Evolutionary conservation across 2,888 invertebrate genomes (phyloP).

Genomic region (Periphyllus acericola): DNA sequence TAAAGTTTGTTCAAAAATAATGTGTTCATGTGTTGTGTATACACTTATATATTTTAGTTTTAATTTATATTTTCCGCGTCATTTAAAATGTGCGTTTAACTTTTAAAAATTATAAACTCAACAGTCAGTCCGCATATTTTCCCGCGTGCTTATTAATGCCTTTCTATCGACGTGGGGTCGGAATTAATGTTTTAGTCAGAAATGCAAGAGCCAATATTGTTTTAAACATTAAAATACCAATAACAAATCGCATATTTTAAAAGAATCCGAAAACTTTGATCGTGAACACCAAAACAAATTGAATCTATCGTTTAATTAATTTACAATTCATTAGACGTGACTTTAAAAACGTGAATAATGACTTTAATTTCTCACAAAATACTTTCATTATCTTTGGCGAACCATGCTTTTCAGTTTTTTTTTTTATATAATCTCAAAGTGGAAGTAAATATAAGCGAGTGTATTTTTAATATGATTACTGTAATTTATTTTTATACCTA

Average conservation of each 20-base stretch:
- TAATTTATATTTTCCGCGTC: background rate
- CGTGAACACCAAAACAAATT: conserved; percentile 20
- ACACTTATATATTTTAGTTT: background rate
- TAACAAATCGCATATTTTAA: conserved; percentile 29
- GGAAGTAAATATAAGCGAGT: background rate
- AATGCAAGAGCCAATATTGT: conserved; percentile 32
- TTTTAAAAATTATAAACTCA: background rate
- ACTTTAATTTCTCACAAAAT: background rate
- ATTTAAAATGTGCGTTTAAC: background rate
- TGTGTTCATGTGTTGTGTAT: too few relatives aligned
- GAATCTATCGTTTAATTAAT: conserved; percentile 52
- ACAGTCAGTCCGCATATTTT: background rate
- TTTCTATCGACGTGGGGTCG: background rate
- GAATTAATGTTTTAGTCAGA: conserved; percentile 15
- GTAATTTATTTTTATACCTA: background rate
- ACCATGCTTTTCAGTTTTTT: background rate
- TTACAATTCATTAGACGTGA: conserved; percentile 51
- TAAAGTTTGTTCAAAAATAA: background rate
- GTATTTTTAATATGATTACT: background rate
- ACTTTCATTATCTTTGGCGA: background rate
- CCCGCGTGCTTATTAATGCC: background rate
- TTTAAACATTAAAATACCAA: conserved; percentile 42
- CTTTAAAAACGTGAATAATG: conserved; percentile 37
- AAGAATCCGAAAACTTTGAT: conserved; percentile 35
- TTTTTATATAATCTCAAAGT: too few relatives aligned